Evolutionary conservation across 2,113 vertebrate genomes (phyloP), one percentile per base, ranked within the genome.

Genomic region (Macrotus californicus): DNA sequence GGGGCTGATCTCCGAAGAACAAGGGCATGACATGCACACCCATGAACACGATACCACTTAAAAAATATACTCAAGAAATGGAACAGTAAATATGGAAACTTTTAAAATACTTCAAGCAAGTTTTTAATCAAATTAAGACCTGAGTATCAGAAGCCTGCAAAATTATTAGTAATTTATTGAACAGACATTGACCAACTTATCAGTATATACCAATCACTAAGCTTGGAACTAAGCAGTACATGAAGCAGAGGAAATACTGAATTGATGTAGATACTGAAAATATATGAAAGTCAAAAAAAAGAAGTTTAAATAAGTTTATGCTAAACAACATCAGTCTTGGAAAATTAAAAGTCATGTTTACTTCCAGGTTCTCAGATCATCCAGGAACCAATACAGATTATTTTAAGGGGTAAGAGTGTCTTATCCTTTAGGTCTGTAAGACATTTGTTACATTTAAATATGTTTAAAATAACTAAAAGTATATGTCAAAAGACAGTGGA

Each of bases 401-500:
- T 82, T 34, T 41, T 85, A 64, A 89, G 26, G 41, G 56, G 34
- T 73, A 73, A 88, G 43, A 50, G 73, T 29, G 67, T 96, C 89
- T 93, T 52, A 93, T 64, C 94, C 90, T 88, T 77, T 72, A 34
- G 64, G 59, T 89, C 54, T 97, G 52, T 69, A 94, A 96, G 91
- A 93, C 52, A 88, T 85, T 94, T 96, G 15, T 69, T 96, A 36
- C 43, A 89, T 94, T 97, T 94, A 48, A 95, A 96, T 97, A 82
- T 97, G 84, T 97, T 94, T 94, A 79, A 89, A 97, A 89, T 91
- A 97, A 97, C 93, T 97, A 92, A 96, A 97, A 96, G 19, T 86
- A 0, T 87, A 81, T 95, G 41, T 96, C 84, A 95, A 96, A 61
- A 52, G 64, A 87, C 43, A 96, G 16, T 43, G 88, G 46, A 64